Evolutionary conservation across 2,888 invertebrate genomes (phyloP).

Genomic region (Aplocera efformata): DNA sequence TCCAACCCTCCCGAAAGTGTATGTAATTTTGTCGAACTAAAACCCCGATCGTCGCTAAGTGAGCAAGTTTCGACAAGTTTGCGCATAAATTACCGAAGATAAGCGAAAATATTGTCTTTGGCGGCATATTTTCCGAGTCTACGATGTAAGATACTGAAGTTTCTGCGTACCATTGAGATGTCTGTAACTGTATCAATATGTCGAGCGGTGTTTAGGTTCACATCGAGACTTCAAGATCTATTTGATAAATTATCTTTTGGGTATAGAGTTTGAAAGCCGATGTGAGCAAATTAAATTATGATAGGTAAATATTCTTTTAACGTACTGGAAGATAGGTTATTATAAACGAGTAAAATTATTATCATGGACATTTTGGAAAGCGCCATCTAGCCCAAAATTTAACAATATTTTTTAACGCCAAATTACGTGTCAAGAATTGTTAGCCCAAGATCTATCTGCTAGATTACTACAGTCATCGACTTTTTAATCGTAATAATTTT

Average conservation of each 20-base stretch:
- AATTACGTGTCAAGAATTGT: no score
- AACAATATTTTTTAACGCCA: no score
- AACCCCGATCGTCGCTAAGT: constrained; percentile 60
- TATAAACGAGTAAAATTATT: no score
- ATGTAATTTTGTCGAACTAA: constrained; percentile 53
- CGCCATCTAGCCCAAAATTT: no score
- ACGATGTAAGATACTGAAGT: constrained; percentile 54
- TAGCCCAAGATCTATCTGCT: no score
- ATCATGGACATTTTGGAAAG: no score
- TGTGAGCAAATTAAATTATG: no score
- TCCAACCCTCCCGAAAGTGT: constrained; percentile 35
- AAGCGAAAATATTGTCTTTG: constrained; percentile 78
- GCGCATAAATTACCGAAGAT: constrained; percentile 75
- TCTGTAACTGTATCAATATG: constrained; percentile 43
- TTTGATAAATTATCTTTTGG: neutral
- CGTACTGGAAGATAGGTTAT: no score
- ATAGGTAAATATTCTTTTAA: no score
- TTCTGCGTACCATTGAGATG: constrained; percentile 57
- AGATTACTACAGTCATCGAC: no score
- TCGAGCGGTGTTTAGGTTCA: constrained; percentile 19
- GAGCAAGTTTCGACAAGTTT: constrained; percentile 68
- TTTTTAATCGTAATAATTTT: no score
- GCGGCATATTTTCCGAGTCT: constrained; percentile 66
- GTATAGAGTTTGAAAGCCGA: no score
- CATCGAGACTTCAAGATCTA: constrained; percentile 3